These are phyloP conservation scores for Lampris incognitus DNA, from an alignment of 2,113 vertebrate species.

Conservation along the genomic window DNA sequence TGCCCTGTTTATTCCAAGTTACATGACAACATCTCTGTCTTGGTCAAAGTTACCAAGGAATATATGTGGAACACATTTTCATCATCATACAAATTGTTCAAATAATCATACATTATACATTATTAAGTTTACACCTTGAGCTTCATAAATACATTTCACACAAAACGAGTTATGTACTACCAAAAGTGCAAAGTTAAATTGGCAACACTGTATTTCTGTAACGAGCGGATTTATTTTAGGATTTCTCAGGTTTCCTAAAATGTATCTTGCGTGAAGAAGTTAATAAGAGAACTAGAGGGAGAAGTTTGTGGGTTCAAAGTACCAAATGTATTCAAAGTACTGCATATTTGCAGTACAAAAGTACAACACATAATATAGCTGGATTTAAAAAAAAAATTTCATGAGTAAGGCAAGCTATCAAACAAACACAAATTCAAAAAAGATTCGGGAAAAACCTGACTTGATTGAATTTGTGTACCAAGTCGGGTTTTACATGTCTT, in stretches of 20 bases:
- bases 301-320: not conserved
- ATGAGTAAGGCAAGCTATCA: not conserved
- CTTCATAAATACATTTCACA: slow-evolving; percentile 63
- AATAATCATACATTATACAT: not conserved
- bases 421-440: not conserved
- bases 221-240: slow-evolving; percentile 13
- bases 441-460: not conserved
- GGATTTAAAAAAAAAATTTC: not conserved
- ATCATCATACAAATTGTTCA: slow-evolving; percentile 6
- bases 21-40: slow-evolving; percentile 43
- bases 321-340: too few relatives aligned
- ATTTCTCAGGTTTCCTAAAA: slow-evolving; percentile 17
- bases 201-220: slow-evolving; percentile 28
- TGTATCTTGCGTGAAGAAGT: not conserved
- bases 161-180: slow-evolving; percentile 14
- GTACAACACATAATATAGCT: not conserved
- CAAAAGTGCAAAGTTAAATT: slow-evolving; percentile 29
- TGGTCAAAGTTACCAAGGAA: slow-evolving; percentile 32
- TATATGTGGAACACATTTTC: slow-evolving; percentile 30
- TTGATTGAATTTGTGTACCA: not conserved
- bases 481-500: slow-evolving; percentile 10
- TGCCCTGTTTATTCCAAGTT: slow-evolving; percentile 61
- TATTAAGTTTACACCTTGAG: too few relatives aligned
- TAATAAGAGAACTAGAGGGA: not conserved
- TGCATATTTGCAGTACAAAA: not conserved